A percentile compares a stretch with the other conserved stretches of the same genome.
phyloP scores from a whole-genome alignment of 2,888 invertebrate species.

The Phyllotreta cruciferae region DNA sequence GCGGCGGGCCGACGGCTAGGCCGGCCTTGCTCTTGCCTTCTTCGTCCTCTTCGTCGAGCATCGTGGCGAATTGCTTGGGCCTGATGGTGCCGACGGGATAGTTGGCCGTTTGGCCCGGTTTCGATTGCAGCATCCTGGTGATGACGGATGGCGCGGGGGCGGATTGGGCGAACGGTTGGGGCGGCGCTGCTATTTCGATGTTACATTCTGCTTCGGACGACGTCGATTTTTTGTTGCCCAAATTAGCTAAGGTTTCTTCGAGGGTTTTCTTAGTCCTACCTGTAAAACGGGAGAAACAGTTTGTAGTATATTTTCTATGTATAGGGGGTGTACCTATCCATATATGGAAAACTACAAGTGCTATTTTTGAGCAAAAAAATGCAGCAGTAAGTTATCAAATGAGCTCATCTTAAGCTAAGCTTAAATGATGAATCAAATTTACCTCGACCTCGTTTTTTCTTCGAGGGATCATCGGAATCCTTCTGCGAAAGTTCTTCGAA shows the following conservation, averaged over 20 bases:
- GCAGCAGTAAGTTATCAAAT: too few relatives aligned
- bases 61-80: constrained; percentile 52
- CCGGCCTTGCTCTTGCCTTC: background rate
- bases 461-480: constrained; percentile 51
- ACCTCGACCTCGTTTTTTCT: constrained; percentile 59
- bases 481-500: constrained; percentile 51
- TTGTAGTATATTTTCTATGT: too few relatives aligned
- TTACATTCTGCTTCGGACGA: constrained; percentile 43
- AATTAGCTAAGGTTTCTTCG: constrained; percentile 61
- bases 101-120: constrained; percentile 42
- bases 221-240: constrained; percentile 62
- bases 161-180: constrained; percentile 63
- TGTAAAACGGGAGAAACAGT: constrained; percentile 4
- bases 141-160: constrained; percentile 67
- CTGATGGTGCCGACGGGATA: constrained; percentile 51
- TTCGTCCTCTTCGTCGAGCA: constrained; percentile 49
- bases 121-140: constrained; percentile 67
- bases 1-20: background rate
- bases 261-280: constrained; percentile 57
- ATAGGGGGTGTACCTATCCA: too few relatives aligned
- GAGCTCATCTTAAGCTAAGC: too few relatives aligned
- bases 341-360: too few relatives aligned
- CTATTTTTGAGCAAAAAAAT: too few relatives aligned
- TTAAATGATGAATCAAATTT: constrained; percentile 37
- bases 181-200: constrained; percentile 60